Evolutionary conservation across 2,888 invertebrate species (phyloP).

Genomic region (Ferrisia virgata): DNA sequence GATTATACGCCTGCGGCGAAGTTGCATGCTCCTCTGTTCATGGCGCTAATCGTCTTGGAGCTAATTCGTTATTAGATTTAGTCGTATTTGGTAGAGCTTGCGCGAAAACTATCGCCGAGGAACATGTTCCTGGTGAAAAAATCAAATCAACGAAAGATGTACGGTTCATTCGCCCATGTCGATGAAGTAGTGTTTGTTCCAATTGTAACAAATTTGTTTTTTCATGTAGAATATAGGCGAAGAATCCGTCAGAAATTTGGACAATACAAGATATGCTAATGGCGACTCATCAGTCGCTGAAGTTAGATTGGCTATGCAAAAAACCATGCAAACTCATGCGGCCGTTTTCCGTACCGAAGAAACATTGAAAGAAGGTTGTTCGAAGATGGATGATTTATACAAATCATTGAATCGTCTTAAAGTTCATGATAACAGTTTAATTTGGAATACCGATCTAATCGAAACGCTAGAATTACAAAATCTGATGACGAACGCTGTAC

Average conservation of each 20-base stretch:
- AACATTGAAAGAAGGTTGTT: conserved; percentile 78
- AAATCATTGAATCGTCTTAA: conserved; percentile 74
- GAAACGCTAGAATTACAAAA: conserved; percentile 98
- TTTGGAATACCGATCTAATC: conserved; percentile 97
- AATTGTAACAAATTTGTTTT: background rate
- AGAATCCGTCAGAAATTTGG: conserved; percentile 86
- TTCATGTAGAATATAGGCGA: conserved; percentile 88
- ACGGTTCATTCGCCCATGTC: background rate
- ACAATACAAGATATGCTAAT: conserved; percentile 73
- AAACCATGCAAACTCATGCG: conserved; percentile 95
- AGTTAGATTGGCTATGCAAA: conserved; percentile 89
- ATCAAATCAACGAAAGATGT: conserved; percentile 53
- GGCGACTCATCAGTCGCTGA: conserved; percentile 78
- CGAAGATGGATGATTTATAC: conserved; percentile 73
- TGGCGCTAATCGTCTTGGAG: conserved; percentile 97
- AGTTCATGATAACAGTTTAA: conserved; percentile 61
- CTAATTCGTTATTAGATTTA: conserved; percentile 95
- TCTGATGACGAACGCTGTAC: conserved; percentile 85
- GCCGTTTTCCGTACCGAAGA: conserved; percentile 94
- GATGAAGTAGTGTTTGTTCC: background rate
- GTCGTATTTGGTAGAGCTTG: conserved; percentile 98
- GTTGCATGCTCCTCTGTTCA: conserved; percentile 94
- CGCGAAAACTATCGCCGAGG: conserved; percentile 82
- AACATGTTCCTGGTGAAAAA: conserved; percentile 80
- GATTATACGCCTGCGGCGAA: conserved; percentile 94